Conservation (phyloP, 37 sponge, comb jelly and placozoan species). For the Crambe crambe region DNA sequence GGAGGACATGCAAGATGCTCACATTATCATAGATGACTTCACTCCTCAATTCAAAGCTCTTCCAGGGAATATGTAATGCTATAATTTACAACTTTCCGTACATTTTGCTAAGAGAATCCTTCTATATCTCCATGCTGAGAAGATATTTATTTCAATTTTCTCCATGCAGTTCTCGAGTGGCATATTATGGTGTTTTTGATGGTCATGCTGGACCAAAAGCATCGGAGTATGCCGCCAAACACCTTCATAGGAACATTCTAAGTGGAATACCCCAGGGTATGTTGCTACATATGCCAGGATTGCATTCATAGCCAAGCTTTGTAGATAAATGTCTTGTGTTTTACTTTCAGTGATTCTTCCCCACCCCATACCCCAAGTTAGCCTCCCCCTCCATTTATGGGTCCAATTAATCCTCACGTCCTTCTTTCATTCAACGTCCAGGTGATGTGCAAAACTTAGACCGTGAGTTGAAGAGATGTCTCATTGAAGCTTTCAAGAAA, state of each 20-base stretch:
- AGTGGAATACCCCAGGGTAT: conserved; percentile 71
- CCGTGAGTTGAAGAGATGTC: conserved; percentile 75
- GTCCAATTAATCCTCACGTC: no score
- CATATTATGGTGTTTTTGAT: conserved; percentile 89
- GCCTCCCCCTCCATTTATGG: no score
- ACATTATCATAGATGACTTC: conserved; percentile 60
- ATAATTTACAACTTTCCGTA: no score
- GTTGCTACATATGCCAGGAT: background rate
- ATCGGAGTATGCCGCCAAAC: conserved; percentile 64
- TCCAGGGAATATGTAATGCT: conserved; percentile 34
- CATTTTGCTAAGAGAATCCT: background rate
- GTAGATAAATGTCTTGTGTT: no score
- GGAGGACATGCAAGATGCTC: conserved; percentile 92
- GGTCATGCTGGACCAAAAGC: conserved; percentile 87
- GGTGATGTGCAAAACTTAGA: conserved; percentile 67
- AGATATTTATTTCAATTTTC: background rate
- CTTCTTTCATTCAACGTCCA: no score
- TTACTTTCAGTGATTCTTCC: no score
- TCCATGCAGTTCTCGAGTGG: conserved; percentile 48
- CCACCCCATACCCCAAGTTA: no score
- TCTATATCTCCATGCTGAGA: background rate
- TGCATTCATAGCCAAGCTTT: no score
- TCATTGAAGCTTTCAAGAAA: conserved; percentile 75
- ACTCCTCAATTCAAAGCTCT: conserved; percentile 25
- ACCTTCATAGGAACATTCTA: conserved; percentile 71